A percentile compares a stretch with the other conserved stretches of the same genome.
These are phyloP conservation scores for Pelecanoides urinatrix DNA, from an alignment of 2,113 vertebrate species.

Conservation along the genomic window DNA sequence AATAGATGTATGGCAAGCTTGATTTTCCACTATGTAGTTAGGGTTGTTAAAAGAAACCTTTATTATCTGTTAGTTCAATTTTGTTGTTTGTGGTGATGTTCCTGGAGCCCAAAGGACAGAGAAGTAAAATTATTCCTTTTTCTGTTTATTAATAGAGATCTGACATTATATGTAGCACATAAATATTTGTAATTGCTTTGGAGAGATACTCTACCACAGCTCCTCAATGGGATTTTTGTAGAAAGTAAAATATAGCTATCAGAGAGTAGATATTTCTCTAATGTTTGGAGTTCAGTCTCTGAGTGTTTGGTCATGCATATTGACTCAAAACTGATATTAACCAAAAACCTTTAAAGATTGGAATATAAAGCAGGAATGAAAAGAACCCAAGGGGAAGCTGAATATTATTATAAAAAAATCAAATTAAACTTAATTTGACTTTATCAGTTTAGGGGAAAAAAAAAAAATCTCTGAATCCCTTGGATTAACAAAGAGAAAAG, in stretches of 20 bases:
- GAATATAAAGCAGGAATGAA: neutral
- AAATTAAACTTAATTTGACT: neutral
- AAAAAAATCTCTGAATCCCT: neutral
- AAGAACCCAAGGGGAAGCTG: neutral
- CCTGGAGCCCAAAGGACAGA: neutral
- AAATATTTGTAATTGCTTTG: slow-evolving; percentile 12
- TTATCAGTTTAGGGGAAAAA: neutral
- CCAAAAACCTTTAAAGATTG: neutral
- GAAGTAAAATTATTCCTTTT: neutral
- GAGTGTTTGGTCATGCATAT: neutral
- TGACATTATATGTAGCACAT: neutral
- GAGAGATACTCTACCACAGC: neutral
- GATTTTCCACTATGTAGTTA: neutral
- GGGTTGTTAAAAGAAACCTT: neutral
- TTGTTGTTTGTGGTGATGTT: neutral
- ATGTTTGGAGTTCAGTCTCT: neutral
- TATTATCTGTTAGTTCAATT: neutral
- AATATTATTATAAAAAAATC: neutral
- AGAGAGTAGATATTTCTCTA: neutral
- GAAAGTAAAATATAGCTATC: neutral
- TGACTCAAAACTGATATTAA: neutral
- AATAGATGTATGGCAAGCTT: neutral
- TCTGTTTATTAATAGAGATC: neutral
- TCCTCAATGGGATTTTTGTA: neutral
- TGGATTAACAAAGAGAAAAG: neutral